Percentiles rank a stretch among this genome's conserved stretches.
Evolutionary conservation across 1,140 invertebrate genomes (phyloP).

Genomic region (Phortica variegata): DNA sequence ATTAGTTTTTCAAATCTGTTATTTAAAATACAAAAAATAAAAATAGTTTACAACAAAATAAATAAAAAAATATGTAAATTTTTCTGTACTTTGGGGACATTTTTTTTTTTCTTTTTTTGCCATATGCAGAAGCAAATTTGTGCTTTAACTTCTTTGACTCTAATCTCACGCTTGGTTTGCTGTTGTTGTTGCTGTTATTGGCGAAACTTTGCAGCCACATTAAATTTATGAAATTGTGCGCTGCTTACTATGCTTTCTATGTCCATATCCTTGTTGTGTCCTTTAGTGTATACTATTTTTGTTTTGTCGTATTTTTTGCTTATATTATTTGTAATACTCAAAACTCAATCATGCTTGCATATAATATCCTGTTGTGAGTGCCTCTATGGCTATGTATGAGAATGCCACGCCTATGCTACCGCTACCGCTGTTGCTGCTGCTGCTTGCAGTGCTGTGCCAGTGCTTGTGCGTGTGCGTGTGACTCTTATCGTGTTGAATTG

Average conservation of each 20-base stretch:
- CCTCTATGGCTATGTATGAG: too few relatives aligned
- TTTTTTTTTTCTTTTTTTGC: slow-evolving; percentile 35
- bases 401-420: too few relatives aligned
- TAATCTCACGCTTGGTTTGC: slow-evolving; percentile 3
- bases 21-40: too few relatives aligned
- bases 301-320: slow-evolving; percentile 37
- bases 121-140: slow-evolving; percentile 23
- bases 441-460: too few relatives aligned
- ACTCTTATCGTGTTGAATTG: too few relatives aligned
- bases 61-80: neutral
- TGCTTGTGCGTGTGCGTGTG: too few relatives aligned
- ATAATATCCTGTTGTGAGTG: slow-evolving; percentile 37
- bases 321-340: slow-evolving; percentile 22
- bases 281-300: too few relatives aligned
- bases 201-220: slow-evolving; percentile 34
- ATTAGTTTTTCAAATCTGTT: too few relatives aligned
- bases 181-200: slow-evolving; percentile 25
- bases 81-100: neutral
- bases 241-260: too few relatives aligned
- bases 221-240: slow-evolving; percentile 50
- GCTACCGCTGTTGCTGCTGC: too few relatives aligned
- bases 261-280: too few relatives aligned
- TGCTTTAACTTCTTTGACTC: slow-evolving; percentile 5
- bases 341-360: slow-evolving; percentile 53
- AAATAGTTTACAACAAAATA: neutral